Base-by-base conservation (phyloP, 2,797 vertebrate genomes). In the Clarias fuscus region DNA sequence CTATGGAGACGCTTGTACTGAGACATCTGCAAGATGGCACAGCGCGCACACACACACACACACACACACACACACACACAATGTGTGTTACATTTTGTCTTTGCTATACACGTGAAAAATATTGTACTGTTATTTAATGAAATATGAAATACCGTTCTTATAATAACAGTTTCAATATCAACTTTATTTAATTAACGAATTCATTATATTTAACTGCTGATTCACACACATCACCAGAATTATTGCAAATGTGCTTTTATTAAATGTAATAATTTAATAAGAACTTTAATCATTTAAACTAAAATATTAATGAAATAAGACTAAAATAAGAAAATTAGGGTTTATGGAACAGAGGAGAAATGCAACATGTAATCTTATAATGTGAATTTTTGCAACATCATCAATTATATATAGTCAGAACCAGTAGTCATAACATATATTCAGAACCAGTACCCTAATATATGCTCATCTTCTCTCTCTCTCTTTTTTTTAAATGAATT, bases 11-110 rank as follows among this genome's bases (percentile, higher is more conserved):
- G 40, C 88, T 85, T 75, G 90, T 88, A 92, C 92, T 92, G 90
- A 93, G 94, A 95, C 93, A 91, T 94, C 92, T 92, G 92, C 93
- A 95, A 94, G 93, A 94, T 93, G 93, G 92, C 92, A 91, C 85
- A 78, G 92, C 93, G 94, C 91, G 91, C 91, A 80, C 76, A 84
- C 72, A 48, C 43, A 48, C 43, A 48, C 43, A 27, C 64, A 65
- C 64, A 65, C 64, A 65, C 64, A 65, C 24, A 65, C 62, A 65
- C 37, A 75, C 5, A 53, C 0, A 53, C 0, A 75, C n/a, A 56
- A 27, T 77, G 53, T 27, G 18, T 27, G n/a, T 76, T 30, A 30
- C 17, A 58, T 56, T 1, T 18, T 58, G 40, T 43, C 40, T 58
- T 4, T 33, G 17, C 27, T 20, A 30, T 27, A 76, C 70, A 75